Conservation (phyloP, 2,888 invertebrate genomes). For the Erebia ligea region DNA sequence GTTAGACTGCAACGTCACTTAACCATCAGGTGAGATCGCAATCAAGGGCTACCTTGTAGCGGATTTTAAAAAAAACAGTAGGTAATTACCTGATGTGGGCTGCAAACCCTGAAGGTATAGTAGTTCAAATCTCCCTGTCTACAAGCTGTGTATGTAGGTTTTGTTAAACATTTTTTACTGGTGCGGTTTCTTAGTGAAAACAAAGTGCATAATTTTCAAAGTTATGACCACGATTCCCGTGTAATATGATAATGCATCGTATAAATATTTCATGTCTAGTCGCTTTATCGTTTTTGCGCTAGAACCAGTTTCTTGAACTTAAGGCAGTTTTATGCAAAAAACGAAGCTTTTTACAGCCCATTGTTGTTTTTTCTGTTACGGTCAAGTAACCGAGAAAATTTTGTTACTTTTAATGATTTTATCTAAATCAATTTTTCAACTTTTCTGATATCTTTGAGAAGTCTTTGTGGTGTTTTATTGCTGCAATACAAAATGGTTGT, state of each 20-base stretch:
- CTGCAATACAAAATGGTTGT: conserved; percentile 15
- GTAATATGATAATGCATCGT: conserved; percentile 81
- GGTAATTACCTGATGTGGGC: too few species aligned
- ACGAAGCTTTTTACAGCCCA: conserved; percentile 53
- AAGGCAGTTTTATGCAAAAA: conserved; percentile 65
- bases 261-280: conserved; percentile 79
- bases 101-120: conserved; percentile 23
- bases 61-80: too few species aligned
- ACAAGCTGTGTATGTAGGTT: conserved; percentile 21
- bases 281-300: conserved; percentile 74
- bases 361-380: conserved; percentile 58
- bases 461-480: conserved; percentile 17
- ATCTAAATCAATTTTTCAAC: conserved; percentile 18
- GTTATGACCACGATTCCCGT: conserved; percentile 78
- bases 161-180: conserved; percentile 33
- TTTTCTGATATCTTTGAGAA: conserved; percentile 23
- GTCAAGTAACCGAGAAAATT: conserved; percentile 42
- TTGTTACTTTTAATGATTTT: conserved; percentile 28
- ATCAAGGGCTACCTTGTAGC: too few species aligned
- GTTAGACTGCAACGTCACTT: conserved; percentile 35
- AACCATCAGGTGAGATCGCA: too few species aligned
- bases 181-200: conserved; percentile 72
- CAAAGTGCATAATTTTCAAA: conserved; percentile 78
- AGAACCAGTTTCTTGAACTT: conserved; percentile 67
- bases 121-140: conserved; percentile 44